Evolutionary conservation across 2,797 vertebrate genomes (phyloP).

Genomic region (Pantherophis alleghaniensis): DNA sequence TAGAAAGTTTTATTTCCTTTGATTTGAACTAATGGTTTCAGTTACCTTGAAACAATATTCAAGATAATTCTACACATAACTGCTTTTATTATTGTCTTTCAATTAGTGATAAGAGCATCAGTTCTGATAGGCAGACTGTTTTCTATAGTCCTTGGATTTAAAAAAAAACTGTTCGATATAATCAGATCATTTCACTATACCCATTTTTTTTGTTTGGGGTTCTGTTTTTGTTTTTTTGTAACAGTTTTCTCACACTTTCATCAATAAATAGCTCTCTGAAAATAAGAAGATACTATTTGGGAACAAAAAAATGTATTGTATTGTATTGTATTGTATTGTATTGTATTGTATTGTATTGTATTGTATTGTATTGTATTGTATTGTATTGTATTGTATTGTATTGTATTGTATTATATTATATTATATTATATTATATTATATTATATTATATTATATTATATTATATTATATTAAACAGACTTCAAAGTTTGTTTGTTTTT

Average conservation of each 20-base stretch:
- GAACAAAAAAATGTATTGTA: not conserved
- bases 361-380: no score
- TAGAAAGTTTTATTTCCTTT: not conserved
- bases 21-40: not conserved
- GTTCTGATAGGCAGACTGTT: not conserved
- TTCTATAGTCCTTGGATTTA: not conserved
- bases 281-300: not conserved
- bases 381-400: accelerated
- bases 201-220: not conserved
- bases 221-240: not conserved
- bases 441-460: accelerated
- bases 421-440: accelerated
- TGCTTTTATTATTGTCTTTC: not conserved
- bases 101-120: not conserved
- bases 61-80: not conserved
- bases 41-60: not conserved
- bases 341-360: no score
- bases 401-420: accelerated
- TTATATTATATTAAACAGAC: not conserved
- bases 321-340: no score
- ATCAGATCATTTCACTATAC: not conserved
- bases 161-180: not conserved
- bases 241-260: not conserved
- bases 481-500: not conserved
- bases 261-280: not conserved